A percentile compares a stretch with the other conserved stretches of the same genome.
These are phyloP conservation scores for Apis dorsata DNA, from an alignment of 1,140 invertebrate species.

Conservation along the genomic window DNA sequence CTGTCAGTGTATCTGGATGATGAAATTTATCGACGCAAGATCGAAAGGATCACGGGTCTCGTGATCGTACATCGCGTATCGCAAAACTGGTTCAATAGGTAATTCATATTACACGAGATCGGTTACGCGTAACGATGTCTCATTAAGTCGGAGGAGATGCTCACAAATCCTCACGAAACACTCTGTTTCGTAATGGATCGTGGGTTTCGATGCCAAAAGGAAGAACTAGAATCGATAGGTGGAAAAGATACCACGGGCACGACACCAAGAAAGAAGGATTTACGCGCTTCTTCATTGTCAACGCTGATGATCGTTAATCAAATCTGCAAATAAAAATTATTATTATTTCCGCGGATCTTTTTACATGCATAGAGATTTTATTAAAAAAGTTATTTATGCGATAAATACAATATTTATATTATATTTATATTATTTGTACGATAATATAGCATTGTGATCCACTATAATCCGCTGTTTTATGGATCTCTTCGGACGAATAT, in stretches of 20 bases:
- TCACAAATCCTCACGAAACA: slow-evolving; percentile 20
- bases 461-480: not conserved
- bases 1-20: not conserved
- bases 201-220: not conserved
- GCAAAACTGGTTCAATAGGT: slow-evolving; percentile 3
- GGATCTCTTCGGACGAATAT: not conserved
- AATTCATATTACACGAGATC: slow-evolving; percentile 40
- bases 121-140: slow-evolving; percentile 30
- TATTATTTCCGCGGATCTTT: no score
- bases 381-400: no score
- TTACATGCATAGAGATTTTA: no score
- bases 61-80: not conserved
- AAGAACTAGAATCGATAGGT: not conserved
- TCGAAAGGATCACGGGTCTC: not conserved
- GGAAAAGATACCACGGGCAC: not conserved
- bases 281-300: slow-evolving; percentile 1
- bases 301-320: not conserved
- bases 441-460: no score
- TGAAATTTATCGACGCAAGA: slow-evolving; percentile 14
- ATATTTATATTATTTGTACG: not conserved
- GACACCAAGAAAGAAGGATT: not conserved
- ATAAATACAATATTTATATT: no score
- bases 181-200: slow-evolving; percentile 24
- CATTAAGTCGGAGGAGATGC: slow-evolving; percentile 43
- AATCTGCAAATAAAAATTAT: not conserved